phyloP scores from a whole-genome alignment of 2,797 vertebrate genomes.

The Acanthopagrus latus region DNA sequence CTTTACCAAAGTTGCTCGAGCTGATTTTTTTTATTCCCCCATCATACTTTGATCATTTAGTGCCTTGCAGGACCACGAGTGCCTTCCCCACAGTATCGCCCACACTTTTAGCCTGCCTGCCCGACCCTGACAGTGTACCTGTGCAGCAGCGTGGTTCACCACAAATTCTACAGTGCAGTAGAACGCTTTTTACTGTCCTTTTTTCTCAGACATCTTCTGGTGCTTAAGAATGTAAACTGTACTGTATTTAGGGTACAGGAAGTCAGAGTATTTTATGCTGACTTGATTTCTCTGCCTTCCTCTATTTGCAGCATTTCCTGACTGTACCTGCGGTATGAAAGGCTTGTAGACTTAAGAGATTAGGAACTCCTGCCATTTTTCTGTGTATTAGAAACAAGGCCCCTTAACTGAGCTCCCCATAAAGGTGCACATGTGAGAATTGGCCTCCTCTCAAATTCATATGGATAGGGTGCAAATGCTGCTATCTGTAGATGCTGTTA shows the following conservation, averaged over 20 bases:
- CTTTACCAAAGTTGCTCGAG: constrained; percentile 55
- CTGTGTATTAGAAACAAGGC: not conserved
- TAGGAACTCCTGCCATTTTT: not conserved
- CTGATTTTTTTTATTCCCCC: constrained; percentile 11
- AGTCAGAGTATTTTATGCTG: not conserved
- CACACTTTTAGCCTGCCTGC: not conserved
- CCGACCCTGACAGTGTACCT: constrained; percentile 6
- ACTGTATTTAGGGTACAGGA: not conserved
- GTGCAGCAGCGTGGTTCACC: not conserved
- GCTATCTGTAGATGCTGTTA: too few relatives aligned
- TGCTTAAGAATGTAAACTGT: constrained; percentile 25
- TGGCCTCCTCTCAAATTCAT: too few relatives aligned
- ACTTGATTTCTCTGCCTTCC: not conserved
- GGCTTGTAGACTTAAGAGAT: not conserved
- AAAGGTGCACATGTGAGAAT: too few relatives aligned
- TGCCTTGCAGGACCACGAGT: not conserved
- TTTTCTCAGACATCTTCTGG: not conserved
- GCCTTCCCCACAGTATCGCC: not conserved
- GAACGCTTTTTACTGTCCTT: not conserved
- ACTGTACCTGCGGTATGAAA: not conserved
- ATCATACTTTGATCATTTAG: constrained; percentile 39
- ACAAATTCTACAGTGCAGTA: not conserved
- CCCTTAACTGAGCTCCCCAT: not conserved
- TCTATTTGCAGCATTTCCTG: not conserved
- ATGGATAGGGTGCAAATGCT: too few relatives aligned